Percentiles rank a stretch among this genome's conserved stretches.
These are phyloP conservation scores for Myotis myotis DNA, from an alignment of 2,797 vertebrate genomes.

Conservation along the genomic window DNA sequence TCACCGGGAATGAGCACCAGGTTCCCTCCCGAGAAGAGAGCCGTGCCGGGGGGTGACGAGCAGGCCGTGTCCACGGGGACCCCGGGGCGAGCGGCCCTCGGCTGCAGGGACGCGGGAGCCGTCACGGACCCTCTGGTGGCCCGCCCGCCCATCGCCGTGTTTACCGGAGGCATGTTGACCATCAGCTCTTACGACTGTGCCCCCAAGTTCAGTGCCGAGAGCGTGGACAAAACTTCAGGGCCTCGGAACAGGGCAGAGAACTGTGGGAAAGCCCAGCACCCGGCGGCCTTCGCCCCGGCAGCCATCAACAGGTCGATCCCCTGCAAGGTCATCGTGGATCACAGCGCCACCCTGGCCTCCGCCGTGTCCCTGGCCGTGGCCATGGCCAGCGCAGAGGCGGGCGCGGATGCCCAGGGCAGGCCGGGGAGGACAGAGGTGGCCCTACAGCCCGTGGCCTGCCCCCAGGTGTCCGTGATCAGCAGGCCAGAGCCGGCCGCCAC, in stretches of 20 bases:
- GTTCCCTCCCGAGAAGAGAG: conserved; percentile 85
- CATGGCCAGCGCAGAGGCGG: conserved; percentile 81
- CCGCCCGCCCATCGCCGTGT: conserved; percentile 81
- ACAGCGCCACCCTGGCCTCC: conserved; percentile 86
- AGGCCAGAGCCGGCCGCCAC: conserved; percentile 83
- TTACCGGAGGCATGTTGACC: conserved; percentile 83
- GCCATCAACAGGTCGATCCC: conserved; percentile 88
- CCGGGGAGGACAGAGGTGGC: conserved; percentile 83
- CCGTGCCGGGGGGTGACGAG: conserved; percentile 82
- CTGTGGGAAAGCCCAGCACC: conserved; percentile 80
- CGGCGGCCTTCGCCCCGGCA: conserved; percentile 81
- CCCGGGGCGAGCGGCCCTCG: conserved; percentile 80
- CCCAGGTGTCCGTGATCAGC: conserved; percentile 90
- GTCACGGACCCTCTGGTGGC: conserved; percentile 75
- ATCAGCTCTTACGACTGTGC: conserved; percentile 80
- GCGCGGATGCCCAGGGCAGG: conserved; percentile 82
- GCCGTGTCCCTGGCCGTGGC: conserved; percentile 82
- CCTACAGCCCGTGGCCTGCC: conserved; percentile 83
- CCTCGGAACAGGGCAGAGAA: conserved; percentile 80
- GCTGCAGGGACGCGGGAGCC: conserved; percentile 75
- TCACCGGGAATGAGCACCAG: conserved; percentile 80
- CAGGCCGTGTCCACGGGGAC: conserved; percentile 78
- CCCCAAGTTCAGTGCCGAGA: conserved; percentile 81
- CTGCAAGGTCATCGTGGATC: conserved; percentile 90
- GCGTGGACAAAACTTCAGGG: conserved; percentile 82